These are phyloP conservation scores for Cephalotes varians DNA, from an alignment of 2,888 invertebrate species.

Conservation along the genomic window DNA sequence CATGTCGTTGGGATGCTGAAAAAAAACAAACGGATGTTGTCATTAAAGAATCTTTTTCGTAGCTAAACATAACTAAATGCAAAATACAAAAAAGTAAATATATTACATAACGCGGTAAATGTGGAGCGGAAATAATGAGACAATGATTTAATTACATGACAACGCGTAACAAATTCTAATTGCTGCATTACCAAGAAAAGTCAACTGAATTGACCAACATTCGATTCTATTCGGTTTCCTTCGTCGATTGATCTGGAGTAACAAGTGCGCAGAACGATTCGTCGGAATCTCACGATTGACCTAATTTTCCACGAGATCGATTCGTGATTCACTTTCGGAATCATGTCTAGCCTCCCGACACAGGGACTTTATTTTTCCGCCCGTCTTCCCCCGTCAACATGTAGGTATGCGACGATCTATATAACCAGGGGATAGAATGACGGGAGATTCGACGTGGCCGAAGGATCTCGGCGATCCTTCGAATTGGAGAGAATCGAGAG, in stretches of 20 bases:
- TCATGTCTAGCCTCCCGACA: conserved; percentile 26
- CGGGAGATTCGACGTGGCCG: conserved; percentile 41
- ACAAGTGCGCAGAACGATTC: conserved; percentile 46
- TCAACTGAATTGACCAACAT: neutral
- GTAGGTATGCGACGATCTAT: conserved; percentile 30
- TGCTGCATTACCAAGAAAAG: neutral
- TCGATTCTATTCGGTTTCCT: neutral
- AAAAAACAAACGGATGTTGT: conserved; percentile 34
- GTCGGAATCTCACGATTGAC: conserved; percentile 58
- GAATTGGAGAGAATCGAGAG: conserved; percentile 62
- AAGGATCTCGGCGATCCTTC: conserved; percentile 61
- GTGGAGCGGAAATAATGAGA: neutral
- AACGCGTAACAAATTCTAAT: neutral
- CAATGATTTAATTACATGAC: neutral
- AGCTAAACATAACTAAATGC: conserved; percentile 5
- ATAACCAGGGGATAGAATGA: conserved; percentile 1
- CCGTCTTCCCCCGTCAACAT: conserved; percentile 51
- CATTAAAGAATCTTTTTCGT: conserved; percentile 38
- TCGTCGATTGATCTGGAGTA: conserved; percentile 45
- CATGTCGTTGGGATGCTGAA: conserved; percentile 49
- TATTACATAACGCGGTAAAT: neutral
- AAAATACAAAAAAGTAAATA: neutral
- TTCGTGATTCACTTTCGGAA: conserved; percentile 59
- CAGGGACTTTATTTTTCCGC: conserved; percentile 42
- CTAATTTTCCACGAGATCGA: conserved; percentile 72